Base-by-base conservation (phyloP, 2,113 vertebrate species). In the Speoplatyrhinus poulsoni region DNA sequence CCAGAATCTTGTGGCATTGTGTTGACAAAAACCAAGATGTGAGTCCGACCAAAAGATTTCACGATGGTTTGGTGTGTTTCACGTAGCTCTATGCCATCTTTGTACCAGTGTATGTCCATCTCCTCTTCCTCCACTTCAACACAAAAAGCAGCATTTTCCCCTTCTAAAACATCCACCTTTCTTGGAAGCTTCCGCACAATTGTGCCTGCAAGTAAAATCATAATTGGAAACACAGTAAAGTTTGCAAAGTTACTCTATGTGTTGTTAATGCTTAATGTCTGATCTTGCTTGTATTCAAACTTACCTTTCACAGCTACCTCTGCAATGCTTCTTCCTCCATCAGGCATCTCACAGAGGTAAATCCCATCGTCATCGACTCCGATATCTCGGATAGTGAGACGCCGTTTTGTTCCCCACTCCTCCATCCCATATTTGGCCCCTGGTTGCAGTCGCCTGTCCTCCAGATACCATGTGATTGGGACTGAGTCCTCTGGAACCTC, bases 281-380 rank as follows among this genome's bases (percentile, higher is more conserved):
- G 26, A 26, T 26, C 26, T 26, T 26, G 26, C 26, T 26, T 26
- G 26, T 26, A 26, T 36, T 47, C 33, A 65, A 26, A 49, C 64
- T 92, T 85, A 99, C 98, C 98, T 97, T 93, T 96, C 19, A 99
- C 97, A 0, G 96, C 94, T 32, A 99, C 94, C 57, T 96, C 96
- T 0, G 96, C 98, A 8, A 99, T 95, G 10, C 96, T 97, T 89
- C 95, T 93, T 1, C 96, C 96, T 0, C 96, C 95, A 85, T 96
- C 95, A 12, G 95, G 93, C 95, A 98, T 98, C 87, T 99, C 96
- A 17, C 98, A 99, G 47, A 99, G 94, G 82, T 99, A 99, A 81
- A 99, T 93, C 6, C 98, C 98, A 0, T 99, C 98, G 0, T 99
- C 98, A 0, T 99, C 97, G 0, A 94, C 93, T 69, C 93, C 93